Conservation (phyloP, 2,113 vertebrate genomes). For the Pseudonaja textilis region DNA sequence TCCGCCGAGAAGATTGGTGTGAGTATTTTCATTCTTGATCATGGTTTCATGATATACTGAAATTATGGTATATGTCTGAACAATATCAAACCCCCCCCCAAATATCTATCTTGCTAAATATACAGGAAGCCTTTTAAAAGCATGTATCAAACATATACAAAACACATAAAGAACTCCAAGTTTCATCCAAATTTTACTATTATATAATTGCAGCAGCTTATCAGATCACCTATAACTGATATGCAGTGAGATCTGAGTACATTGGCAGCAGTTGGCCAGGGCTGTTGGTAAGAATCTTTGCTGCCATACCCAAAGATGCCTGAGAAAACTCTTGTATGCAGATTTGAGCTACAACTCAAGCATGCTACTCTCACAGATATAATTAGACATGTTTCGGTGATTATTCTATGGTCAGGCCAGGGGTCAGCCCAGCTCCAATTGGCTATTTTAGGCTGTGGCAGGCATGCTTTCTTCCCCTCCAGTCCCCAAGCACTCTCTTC, state of each 20-base stretch:
- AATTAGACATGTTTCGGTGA: background rate
- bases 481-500: background rate
- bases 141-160: background rate
- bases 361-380: background rate
- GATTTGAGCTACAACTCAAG: background rate
- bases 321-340: background rate
- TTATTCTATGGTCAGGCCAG: background rate
- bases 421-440: background rate
- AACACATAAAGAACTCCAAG: background rate
- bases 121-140: background rate
- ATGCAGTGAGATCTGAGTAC: background rate
- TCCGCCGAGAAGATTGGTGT: slow-evolving; percentile 68
- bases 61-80: background rate
- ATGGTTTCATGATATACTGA: background rate
- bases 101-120: background rate
- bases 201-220: background rate
- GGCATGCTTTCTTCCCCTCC: background rate
- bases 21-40: slow-evolving; percentile 54
- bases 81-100: background rate
- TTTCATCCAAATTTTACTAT: background rate
- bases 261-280: background rate
- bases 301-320: background rate
- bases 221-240: background rate
- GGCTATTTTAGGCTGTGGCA: background rate
- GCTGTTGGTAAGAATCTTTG: background rate